Base-by-base conservation (phyloP, 1,140 invertebrate species). In the Elymnias hypermnestra region DNA sequence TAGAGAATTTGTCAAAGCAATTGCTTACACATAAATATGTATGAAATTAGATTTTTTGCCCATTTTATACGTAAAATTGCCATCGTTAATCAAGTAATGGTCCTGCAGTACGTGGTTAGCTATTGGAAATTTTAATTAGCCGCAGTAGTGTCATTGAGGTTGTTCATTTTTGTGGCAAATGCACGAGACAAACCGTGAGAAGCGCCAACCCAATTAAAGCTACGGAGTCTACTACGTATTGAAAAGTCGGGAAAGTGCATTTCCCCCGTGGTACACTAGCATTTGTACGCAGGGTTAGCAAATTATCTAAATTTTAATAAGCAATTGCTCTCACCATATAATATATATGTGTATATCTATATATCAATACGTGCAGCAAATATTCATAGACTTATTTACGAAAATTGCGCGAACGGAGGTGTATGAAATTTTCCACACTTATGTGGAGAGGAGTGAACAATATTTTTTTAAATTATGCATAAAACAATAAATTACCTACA, bases 91-190 rank as follows among this genome's bases (percentile, higher is more conserved):
- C 6, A 15, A 15, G 6, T 47, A 60, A 49, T 51, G 10, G 18
- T 21, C 15, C 22, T 35, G 42, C 39, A 56, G 41, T 61, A 55
- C 60, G 55, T 57, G 45, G 40, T 15, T 12, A n/a, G 43, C 57
- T 62, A 68, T 71, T 60, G 60, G 40, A 56, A 63, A 60, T 69
- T 75, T 73, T 79, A 77, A 77, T 79, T 77, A 75, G 60, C 55
- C 42, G 48, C 47, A 56, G 53, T 57, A 61, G 57, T 59, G 57
- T 57, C 47, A 40, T 58, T 37, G 60, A 73, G 59, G 52, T 65
- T 81, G 68, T 71, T 77, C 62, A 67, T 69, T 76, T 75, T 77
- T 66, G 65, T 57, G 58, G 53, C 50, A 45, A 58, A 57, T 59
- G 54, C 63, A 38, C 52, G 59, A 47, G 63, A 72, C 63, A 63